Conservation (phyloP, 2,797 vertebrate species). For the Bufotes viridis region DNA sequence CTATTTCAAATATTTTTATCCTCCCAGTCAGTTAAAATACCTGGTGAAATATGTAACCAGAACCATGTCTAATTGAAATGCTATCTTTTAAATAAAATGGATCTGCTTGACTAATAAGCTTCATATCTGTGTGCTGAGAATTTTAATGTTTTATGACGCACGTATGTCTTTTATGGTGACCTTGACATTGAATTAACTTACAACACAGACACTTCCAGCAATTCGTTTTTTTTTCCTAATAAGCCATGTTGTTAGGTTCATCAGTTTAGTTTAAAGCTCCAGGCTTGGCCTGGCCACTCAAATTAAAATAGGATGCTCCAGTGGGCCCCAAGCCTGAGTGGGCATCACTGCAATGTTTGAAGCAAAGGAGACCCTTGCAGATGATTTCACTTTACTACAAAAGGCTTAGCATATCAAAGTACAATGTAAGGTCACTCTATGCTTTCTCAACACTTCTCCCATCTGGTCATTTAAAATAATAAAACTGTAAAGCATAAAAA, state of each 20-base stretch:
- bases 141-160: neutral
- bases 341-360: slow-evolving; percentile 1
- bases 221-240: neutral
- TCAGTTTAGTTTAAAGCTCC: neutral
- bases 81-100: slow-evolving; percentile 3
- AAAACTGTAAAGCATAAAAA: neutral
- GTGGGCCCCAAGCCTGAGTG: slow-evolving; percentile 14
- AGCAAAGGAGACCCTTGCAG: neutral
- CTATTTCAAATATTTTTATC: neutral
- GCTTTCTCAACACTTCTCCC: neutral
- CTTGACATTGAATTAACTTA: slow-evolving; percentile 35
- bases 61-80: neutral
- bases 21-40: neutral
- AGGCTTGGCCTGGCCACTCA: neutral
- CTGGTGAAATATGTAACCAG: neutral
- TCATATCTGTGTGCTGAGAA: neutral
- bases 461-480: neutral
- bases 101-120: neutral
- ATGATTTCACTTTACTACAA: neutral
- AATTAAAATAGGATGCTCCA: slow-evolving; percentile 20
- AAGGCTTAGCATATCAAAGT: neutral
- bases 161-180: neutral
- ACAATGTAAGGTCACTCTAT: slow-evolving; percentile 7
- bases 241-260: slow-evolving; percentile 1
- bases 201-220: neutral